Percentiles rank a stretch among this genome's conserved stretches.
Conservation (phyloP, 2,797 vertebrate species). For the Apodemus agrarius region DNA sequence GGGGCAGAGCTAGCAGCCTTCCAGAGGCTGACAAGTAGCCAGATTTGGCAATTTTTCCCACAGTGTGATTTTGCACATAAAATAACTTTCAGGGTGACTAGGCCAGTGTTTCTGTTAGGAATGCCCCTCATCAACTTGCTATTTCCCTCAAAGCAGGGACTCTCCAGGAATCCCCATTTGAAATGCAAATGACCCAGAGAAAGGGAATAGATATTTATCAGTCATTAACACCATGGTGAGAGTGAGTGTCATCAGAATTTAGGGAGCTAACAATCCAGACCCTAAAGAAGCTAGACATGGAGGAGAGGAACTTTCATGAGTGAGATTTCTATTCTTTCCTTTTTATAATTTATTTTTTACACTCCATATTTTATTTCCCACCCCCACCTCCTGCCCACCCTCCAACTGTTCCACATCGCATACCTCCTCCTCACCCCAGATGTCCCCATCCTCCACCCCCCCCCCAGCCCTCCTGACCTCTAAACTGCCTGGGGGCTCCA, state of each 20-base stretch:
- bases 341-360: too few relatives aligned
- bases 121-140: not conserved
- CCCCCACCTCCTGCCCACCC: too few relatives aligned
- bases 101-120: conserved; percentile 12
- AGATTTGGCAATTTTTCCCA: not conserved
- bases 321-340: not conserved
- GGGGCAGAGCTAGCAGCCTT: not conserved
- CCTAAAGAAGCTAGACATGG: not conserved
- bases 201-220: conserved; percentile 7
- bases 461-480: too few relatives aligned
- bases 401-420: too few relatives aligned
- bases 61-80: conserved; percentile 8
- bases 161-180: conserved; percentile 42
- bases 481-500: too few relatives aligned
- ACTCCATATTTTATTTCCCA: too few relatives aligned
- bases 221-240: conserved; percentile 46
- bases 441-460: too few relatives aligned
- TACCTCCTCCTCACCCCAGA: too few relatives aligned
- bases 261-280: not conserved
- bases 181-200: conserved; percentile 52
- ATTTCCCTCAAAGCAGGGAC: conserved; percentile 21
- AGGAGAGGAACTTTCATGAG: not conserved
- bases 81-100: not conserved
- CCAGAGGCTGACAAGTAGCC: not conserved
- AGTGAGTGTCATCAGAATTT: conserved; percentile 38